Percentiles rank a stretch among this genome's conserved stretches.
These are phyloP conservation scores for Gryllus bimaculatus DNA, from an alignment of 1,140 invertebrate species.

Conservation along the genomic window DNA sequence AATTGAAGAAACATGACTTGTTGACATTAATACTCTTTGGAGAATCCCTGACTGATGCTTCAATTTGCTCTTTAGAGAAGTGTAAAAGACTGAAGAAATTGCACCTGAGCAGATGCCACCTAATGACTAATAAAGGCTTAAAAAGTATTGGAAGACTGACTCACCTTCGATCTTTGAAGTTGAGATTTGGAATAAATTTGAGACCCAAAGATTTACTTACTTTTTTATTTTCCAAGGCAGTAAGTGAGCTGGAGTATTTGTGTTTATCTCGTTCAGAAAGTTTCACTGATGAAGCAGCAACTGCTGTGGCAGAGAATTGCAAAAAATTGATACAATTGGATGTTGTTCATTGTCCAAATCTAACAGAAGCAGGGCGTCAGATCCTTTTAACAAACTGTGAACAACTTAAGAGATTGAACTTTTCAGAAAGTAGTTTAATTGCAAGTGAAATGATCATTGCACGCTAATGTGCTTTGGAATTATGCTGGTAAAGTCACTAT, in stretches of 20 bases:
- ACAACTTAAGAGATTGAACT: not conserved
- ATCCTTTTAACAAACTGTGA: not conserved
- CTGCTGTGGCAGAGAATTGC: constrained; percentile 11
- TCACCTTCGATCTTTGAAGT: constrained; percentile 11
- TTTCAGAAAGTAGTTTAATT: not conserved
- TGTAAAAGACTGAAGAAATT: constrained; percentile 15
- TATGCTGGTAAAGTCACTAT: no score
- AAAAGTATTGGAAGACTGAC: constrained; percentile 14
- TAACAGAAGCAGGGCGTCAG: not conserved
- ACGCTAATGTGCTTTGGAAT: no score
- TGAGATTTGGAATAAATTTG: constrained; percentile 6
- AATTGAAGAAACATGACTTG: constrained; percentile 7
- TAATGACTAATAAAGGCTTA: constrained; percentile 19
- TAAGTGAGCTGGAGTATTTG: constrained; percentile 9
- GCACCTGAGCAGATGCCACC: constrained; percentile 19
- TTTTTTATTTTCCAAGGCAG: not conserved
- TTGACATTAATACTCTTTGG: constrained; percentile 18
- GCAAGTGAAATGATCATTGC: no score
- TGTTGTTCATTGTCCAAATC: constrained; percentile 9
- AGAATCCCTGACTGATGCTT: constrained; percentile 17
- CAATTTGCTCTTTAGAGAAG: constrained; percentile 11
- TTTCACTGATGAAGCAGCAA: not conserved
- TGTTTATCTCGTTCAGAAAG: constrained; percentile 10
- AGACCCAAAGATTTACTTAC: not conserved
- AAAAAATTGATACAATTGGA: constrained; percentile 15